Percentiles rank a stretch among this genome's conserved stretches.
Evolutionary conservation across 2,113 vertebrate species (phyloP).

Genomic region (Myanophis thanlyinensis): DNA sequence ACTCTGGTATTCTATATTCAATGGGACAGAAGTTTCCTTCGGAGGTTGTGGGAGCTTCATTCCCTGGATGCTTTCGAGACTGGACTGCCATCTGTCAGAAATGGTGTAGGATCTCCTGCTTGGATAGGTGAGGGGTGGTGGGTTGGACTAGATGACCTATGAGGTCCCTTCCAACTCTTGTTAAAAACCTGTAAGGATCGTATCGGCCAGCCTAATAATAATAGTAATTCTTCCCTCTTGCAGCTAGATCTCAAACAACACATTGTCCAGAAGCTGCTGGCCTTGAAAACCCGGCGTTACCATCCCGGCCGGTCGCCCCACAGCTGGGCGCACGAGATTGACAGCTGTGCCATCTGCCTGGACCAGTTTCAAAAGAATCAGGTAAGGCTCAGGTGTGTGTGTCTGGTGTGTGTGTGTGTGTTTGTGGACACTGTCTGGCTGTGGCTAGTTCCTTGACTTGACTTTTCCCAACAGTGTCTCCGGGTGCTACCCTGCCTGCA

Average conservation of each 20-base stretch:
- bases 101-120: too few relatives aligned
- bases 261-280: constrained; percentile 74
- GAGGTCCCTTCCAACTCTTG: too few relatives aligned
- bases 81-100: too few relatives aligned
- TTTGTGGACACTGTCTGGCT: too few relatives aligned
- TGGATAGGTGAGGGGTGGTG: too few relatives aligned
- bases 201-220: not conserved
- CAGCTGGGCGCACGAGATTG: constrained; percentile 64
- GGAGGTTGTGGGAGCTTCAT: too few relatives aligned
- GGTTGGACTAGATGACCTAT: too few relatives aligned
- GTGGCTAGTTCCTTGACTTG: not conserved
- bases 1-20: too few relatives aligned
- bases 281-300: constrained; percentile 83
- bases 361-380: constrained; percentile 91
- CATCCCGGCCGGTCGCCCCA: constrained; percentile 66
- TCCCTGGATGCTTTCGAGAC: too few relatives aligned
- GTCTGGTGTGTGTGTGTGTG: too few relatives aligned
- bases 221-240: not conserved
- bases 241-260: constrained; percentile 85
- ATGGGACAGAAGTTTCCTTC: too few relatives aligned
- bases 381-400: constrained; percentile 68
- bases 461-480: constrained; percentile 81
- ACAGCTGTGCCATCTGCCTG: constrained; percentile 89
- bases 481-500: constrained; percentile 91
- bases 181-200: too few relatives aligned